phyloP scores from a whole-genome alignment of 2,797 vertebrate genomes.

The Menidia menidia region DNA sequence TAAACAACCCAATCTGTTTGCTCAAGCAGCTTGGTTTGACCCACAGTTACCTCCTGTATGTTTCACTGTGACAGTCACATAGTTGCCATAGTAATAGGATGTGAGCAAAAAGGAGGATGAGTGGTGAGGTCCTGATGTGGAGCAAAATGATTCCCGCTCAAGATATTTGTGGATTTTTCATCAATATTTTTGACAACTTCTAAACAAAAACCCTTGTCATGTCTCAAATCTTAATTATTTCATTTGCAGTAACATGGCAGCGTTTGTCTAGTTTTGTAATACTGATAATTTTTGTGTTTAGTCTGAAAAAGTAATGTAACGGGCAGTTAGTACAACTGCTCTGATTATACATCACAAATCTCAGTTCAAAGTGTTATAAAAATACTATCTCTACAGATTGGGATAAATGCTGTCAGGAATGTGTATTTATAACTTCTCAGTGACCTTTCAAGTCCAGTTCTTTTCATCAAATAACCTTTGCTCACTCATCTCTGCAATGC shows the following conservation, averaged over 20 bases:
- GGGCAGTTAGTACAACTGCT: background rate
- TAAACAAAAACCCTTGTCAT: background rate
- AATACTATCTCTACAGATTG: too few relatives aligned
- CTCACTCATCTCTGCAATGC: too few relatives aligned
- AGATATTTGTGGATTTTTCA: background rate
- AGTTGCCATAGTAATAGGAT: constrained; percentile 10
- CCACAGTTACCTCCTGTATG: background rate
- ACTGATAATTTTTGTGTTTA: background rate
- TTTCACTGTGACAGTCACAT: constrained; percentile 1
- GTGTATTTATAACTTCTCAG: too few relatives aligned
- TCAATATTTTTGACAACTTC: background rate
- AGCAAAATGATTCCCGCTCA: background rate
- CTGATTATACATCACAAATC: background rate
- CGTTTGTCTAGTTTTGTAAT: background rate
- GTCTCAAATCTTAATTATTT: background rate
- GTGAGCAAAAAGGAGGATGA: background rate
- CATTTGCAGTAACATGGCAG: too few relatives aligned
- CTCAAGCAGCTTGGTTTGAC: constrained; percentile 5
- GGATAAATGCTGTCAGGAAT: too few relatives aligned
- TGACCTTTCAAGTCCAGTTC: too few relatives aligned
- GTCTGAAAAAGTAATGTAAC: background rate
- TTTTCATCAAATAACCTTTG: too few relatives aligned
- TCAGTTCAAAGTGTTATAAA: background rate
- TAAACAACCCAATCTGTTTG: background rate
- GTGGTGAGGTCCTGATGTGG: background rate